These are phyloP conservation scores for Heterodera schachtii DNA, from an alignment of 1,140 invertebrate genomes.

Conservation along the genomic window DNA sequence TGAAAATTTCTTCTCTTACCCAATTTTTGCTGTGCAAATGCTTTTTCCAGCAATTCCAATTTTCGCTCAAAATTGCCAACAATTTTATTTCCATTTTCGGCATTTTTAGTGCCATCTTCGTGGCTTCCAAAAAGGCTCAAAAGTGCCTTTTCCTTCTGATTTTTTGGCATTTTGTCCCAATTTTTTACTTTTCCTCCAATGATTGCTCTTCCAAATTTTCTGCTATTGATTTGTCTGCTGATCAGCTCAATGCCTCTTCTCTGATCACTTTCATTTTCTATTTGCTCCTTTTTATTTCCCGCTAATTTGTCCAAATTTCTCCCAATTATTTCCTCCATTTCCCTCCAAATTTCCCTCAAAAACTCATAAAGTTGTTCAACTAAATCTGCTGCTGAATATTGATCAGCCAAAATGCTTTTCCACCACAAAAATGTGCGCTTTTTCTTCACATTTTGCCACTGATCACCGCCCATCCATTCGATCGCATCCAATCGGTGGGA, in stretches of 20 bases:
- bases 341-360: background rate
- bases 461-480: background rate
- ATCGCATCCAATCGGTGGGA: background rate
- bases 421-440: background rate
- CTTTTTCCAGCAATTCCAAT: background rate
- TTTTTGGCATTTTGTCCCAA: background rate
- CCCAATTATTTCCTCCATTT: background rate
- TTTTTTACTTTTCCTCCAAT: background rate
- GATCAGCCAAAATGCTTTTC: background rate
- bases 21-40: background rate
- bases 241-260: background rate
- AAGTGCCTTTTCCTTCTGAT: no score
- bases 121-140: no score
- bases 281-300: background rate
- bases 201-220: background rate
- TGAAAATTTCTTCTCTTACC: background rate
- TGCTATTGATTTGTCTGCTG: background rate
- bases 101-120: background rate
- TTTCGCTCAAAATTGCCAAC: background rate
- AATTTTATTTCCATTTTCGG: no score
- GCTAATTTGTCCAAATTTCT: background rate
- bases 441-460: background rate
- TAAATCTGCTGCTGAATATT: background rate
- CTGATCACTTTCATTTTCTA: background rate
- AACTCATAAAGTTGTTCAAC: background rate